These are phyloP conservation scores for Steatocranus sp. DNA, from an alignment of 2,797 vertebrate species.

Conservation along the genomic window DNA sequence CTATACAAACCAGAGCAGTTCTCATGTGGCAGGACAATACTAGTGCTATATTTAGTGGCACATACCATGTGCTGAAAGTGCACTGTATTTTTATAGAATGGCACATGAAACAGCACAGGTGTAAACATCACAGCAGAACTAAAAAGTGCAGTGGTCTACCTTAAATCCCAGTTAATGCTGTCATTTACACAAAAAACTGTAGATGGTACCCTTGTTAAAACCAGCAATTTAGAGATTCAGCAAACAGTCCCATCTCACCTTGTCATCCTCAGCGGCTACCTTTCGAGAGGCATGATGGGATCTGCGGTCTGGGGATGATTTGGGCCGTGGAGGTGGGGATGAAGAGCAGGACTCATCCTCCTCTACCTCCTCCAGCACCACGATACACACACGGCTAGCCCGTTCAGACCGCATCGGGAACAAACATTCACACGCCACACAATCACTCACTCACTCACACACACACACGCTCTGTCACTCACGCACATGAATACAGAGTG, in stretches of 20 bases:
- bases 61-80: not conserved
- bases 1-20: conserved; percentile 25
- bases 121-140: not conserved
- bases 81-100: conserved; percentile 19
- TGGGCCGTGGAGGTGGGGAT: conserved; percentile 77
- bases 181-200: not conserved
- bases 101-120: not conserved
- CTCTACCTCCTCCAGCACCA: conserved; percentile 99
- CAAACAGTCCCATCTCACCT: conserved; percentile 55
- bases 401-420: conserved; percentile 79
- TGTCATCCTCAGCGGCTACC: conserved; percentile 57
- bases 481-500: conserved; percentile 24
- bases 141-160: not conserved
- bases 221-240: not conserved
- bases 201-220: not conserved
- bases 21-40: conserved; percentile 23
- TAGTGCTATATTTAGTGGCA: conserved; percentile 46
- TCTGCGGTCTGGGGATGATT: conserved; percentile 54
- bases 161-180: not conserved
- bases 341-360: conserved; percentile 87
- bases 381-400: conserved; percentile 98
- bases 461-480: not conserved
- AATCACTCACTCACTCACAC: conserved; percentile 14
- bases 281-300: conserved; percentile 50
- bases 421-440: conserved; percentile 1